phyloP scores from a whole-genome alignment of 2,797 vertebrate species.

The Sebastes trivittatus region DNA sequence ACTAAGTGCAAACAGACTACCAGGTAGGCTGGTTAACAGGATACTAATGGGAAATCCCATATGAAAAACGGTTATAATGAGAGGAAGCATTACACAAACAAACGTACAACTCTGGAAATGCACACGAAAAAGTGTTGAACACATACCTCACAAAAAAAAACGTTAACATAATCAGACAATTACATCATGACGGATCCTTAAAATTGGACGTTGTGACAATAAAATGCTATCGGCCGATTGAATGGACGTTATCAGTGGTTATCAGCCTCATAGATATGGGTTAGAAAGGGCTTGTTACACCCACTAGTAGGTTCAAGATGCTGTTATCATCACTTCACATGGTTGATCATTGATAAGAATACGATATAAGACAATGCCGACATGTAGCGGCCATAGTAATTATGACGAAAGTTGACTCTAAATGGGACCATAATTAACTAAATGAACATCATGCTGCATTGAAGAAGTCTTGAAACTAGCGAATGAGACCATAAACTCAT shows the following conservation, averaged over 20 bases:
- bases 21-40: not conserved
- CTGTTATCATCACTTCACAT: too few relatives aligned
- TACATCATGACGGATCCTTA: not conserved
- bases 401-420: too few relatives aligned
- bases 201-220: not conserved
- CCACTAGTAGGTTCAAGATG: too few relatives aligned
- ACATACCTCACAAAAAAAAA: not conserved
- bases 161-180: not conserved
- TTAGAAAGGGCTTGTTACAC: not conserved
- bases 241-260: not conserved
- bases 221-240: fast-evolving
- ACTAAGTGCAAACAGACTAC: not conserved
- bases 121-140: not conserved
- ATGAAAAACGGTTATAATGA: not conserved
- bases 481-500: too few relatives aligned
- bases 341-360: too few relatives aligned
- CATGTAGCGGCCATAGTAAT: too few relatives aligned
- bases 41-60: not conserved
- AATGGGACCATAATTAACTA: too few relatives aligned
- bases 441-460: too few relatives aligned
- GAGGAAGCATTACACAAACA: not conserved
- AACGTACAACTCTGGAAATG: not conserved
- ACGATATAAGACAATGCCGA: too few relatives aligned
- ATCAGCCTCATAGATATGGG: not conserved
- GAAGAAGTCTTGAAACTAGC: too few relatives aligned